Conservation (phyloP, 2,113 vertebrate species). For the Gnathonemus longibarbis region DNA sequence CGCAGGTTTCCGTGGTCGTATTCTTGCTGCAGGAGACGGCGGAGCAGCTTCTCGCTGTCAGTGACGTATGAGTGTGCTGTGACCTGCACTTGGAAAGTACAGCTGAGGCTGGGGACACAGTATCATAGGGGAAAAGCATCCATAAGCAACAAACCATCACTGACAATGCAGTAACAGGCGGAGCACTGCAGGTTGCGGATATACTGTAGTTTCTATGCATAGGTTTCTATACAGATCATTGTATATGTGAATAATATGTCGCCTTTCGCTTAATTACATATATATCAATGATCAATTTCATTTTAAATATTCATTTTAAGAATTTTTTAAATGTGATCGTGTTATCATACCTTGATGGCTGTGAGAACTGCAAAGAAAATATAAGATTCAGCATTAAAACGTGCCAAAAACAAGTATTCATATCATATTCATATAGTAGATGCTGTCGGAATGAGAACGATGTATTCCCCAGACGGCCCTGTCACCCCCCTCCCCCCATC, state of each 20-base stretch:
- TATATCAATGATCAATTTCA: background rate
- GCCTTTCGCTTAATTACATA: background rate
- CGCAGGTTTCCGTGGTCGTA: slow-evolving; percentile 36
- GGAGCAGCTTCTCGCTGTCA: slow-evolving; percentile 41
- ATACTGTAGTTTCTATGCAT: background rate
- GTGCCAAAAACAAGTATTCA: background rate
- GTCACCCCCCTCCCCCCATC: background rate
- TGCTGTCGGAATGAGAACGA: background rate
- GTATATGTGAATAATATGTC: background rate
- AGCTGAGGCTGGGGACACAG: slow-evolving; percentile 43
- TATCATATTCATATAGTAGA: background rate
- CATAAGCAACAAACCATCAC: background rate
- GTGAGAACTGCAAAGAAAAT: background rate
- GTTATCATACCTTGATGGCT: slow-evolving; percentile 1
- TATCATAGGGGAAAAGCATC: background rate
- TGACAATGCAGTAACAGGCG: background rate
- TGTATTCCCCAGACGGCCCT: background rate
- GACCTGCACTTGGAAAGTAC: slow-evolving; percentile 54
- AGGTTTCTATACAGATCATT: background rate
- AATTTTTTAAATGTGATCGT: background rate
- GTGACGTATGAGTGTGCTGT: slow-evolving; percentile 26
- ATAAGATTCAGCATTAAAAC: background rate
- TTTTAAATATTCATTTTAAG: background rate
- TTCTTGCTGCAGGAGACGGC: slow-evolving; percentile 24
- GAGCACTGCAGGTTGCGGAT: background rate